phyloP scores from a whole-genome alignment of 2,797 vertebrate genomes.

The Hybognathus amarus region DNA sequence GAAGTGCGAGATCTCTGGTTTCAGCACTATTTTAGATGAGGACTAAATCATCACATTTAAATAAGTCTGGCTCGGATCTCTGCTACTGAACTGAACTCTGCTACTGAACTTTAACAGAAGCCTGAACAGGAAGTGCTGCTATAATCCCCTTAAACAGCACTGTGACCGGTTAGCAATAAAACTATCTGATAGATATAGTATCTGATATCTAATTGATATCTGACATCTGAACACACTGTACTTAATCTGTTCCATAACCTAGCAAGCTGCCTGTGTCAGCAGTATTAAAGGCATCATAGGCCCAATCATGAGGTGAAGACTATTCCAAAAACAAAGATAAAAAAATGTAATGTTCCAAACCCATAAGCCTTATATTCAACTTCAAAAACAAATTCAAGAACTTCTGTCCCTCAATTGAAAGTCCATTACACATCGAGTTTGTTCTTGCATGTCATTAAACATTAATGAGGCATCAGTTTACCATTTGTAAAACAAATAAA shows the following conservation, averaged over 20 bases:
- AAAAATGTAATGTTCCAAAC: neutral
- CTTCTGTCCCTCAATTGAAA: neutral
- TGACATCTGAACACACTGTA: slow-evolving; percentile 17
- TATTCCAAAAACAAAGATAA: neutral
- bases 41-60: slow-evolving; percentile 12
- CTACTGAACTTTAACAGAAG: slow-evolving; percentile 3
- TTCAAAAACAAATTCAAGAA: too few species aligned
- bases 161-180: neutral
- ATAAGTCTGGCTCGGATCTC: neutral
- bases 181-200: too few species aligned
- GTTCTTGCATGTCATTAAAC: neutral
- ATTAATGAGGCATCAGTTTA: neutral
- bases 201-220: too few species aligned
- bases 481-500: neutral
- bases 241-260: neutral
- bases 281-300: neutral
- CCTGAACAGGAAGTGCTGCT: neutral
- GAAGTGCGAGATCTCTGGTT: slow-evolving; percentile 22
- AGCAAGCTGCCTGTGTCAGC: neutral
- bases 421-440: neutral
- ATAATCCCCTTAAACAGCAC: neutral
- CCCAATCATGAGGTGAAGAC: neutral
- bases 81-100: neutral
- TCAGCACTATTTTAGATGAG: slow-evolving; percentile 27
- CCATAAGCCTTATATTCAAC: too few species aligned